Base-by-base conservation (phyloP, 2,113 vertebrate genomes). In the Zonotrichia leucophrys region DNA sequence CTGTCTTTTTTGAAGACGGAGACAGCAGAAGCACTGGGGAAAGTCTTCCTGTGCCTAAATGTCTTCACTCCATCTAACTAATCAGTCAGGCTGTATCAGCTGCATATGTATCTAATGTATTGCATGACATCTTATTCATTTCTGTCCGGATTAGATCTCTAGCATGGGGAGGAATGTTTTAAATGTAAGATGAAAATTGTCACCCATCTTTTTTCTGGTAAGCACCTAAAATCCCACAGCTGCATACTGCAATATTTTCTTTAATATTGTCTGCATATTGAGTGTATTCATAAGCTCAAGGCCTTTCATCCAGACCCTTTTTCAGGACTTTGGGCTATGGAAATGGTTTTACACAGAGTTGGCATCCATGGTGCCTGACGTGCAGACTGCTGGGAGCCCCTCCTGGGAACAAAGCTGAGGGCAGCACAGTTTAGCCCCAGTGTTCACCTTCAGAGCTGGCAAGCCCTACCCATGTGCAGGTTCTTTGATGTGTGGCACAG, bases 191-290 rank as follows among this genome's bases (percentile, higher is more conserved):
- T 20, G 22, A 62, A 90, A 94, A 90, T 47, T 83, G 70, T 90
- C 92, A 97, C 96, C 94, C 52, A n/a, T 92, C 94, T 97, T 94
- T 96, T 91, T 97, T 98, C 66, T 63, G 79, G 37, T 77, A 41
- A 76, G 41, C 46, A 22, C 87, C 94, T 92, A 90, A 60, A 83
- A 83, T 88, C 81, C 81, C 94, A 94, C 68, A 94, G 37, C 92
- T 87, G 79, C 83, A 93, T 94, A 85, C 58, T 78, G 52, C 88
- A 92, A 89, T 92, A 44, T 97, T 97, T 96, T 87, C 63, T 94
- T 95, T 87, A 83, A 62, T 95, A 82, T 63, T 92, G 89, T 68
- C 46, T 88, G 80, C 85, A 87, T 86, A 80, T 21, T 63, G 56
- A 70, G 18, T 42, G 31, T 33, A 20, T 95, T 86, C 58, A 68